Conservation (phyloP, 53 echinoderm and acorn worm species). For the Glandiceps talaboti region DNA sequence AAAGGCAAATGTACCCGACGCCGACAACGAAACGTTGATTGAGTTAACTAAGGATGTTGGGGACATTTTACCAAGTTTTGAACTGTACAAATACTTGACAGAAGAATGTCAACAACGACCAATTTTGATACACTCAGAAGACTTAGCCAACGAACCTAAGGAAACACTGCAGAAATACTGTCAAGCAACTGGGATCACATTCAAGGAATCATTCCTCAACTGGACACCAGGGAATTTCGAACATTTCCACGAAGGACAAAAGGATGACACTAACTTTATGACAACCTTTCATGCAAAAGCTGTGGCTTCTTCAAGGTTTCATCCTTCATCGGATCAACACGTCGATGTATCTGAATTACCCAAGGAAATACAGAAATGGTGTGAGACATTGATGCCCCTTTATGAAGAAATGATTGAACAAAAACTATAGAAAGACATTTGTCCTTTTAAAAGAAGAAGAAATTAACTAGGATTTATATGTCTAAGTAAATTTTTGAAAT, state of each 20-base stretch:
- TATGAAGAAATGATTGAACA: not conserved
- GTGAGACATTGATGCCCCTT: not conserved
- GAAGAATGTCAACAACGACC: not conserved
- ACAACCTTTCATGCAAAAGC: not conserved
- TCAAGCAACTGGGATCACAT: not conserved
- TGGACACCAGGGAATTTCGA: not conserved
- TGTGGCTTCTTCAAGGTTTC: not conserved
- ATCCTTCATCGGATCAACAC: not conserved
- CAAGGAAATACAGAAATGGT: not conserved
- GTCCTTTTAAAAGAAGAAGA: too few species aligned
- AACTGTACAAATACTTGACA: not conserved
- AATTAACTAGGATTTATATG: too few species aligned
- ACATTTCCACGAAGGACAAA: not conserved
- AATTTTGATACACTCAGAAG: not conserved
- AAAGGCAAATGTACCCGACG: not conserved
- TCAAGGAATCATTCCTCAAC: not conserved
- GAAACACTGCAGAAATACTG: not conserved
- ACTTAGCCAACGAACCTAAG: not conserved
- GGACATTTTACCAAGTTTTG: not conserved
- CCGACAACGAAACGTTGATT: not conserved
- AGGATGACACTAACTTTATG: not conserved
- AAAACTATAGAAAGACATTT: too few species aligned
- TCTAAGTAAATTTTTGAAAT: too few species aligned
- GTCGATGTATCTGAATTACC: not conserved
- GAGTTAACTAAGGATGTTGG: not conserved